Evolutionary conservation across 2,797 vertebrate genomes (phyloP).

Genomic region (Tenualosa thibaudeaui): DNA sequence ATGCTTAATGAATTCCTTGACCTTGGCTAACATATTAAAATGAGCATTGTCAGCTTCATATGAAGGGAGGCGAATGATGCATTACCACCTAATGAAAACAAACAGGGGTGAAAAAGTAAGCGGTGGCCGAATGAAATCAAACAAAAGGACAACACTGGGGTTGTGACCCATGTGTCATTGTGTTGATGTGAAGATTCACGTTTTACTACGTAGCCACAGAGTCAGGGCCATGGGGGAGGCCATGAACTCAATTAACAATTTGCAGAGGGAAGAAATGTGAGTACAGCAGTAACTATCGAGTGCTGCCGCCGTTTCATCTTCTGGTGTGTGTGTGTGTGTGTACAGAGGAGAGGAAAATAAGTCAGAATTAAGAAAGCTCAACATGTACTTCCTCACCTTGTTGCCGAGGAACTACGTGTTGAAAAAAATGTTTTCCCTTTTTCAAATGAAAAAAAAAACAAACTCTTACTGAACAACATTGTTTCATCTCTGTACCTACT

Average conservation of each 20-base stretch:
- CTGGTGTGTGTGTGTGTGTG: not conserved
- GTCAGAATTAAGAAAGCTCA: conserved; percentile 18
- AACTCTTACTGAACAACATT: not conserved
- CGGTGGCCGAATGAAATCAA: conserved; percentile 58
- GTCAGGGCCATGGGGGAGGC: not conserved
- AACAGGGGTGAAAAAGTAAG: conserved; percentile 46
- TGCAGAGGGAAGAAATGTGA: not conserved
- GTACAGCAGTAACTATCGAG: not conserved
- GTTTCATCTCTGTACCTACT: not conserved
- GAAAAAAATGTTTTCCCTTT: not conserved
- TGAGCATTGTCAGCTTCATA: conserved; percentile 51
- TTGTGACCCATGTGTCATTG: conserved; percentile 45
- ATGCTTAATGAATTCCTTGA: conserved; percentile 64
- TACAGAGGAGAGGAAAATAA: not conserved
- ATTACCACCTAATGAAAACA: conserved; percentile 50
- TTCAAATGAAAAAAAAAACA: not conserved
- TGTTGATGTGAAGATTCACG: not conserved
- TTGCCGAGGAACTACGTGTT: not conserved
- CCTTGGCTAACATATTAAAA: conserved; percentile 63
- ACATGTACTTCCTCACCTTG: not conserved
- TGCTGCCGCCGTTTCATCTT: not conserved
- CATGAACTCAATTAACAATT: not conserved
- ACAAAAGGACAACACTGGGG: conserved; percentile 50
- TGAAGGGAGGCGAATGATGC: conserved; percentile 52
- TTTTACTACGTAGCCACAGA: conserved; percentile 4